Evolutionary conservation across 2,888 invertebrate species (phyloP), one percentile per base, ranked within the genome.

Genomic region (Thymelicus sylvestris): DNA sequence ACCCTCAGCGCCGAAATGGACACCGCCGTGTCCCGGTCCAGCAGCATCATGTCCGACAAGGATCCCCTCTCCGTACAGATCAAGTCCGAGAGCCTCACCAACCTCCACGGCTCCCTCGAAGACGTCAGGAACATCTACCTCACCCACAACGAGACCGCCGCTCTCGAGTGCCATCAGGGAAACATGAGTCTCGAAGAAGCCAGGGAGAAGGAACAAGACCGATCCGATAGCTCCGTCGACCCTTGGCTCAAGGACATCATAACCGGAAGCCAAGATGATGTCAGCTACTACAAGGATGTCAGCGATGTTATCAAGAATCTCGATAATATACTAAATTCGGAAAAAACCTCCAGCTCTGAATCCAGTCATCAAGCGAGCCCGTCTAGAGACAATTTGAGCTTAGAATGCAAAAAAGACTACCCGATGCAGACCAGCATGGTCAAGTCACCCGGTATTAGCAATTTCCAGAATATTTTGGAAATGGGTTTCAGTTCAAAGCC

Each of bases 51-150:
- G 87, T 93, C 93, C 4, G 92, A 93, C 65, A 88, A 83, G 75
- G 92, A 93, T 31, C 88, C 88, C 0, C 83, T 92, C 52, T 89
- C 91, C 0, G 75, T 86, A 44, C 92, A 90, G 79, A 83, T 87
- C 65, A 94, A 92, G 76, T 94, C 95, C 0, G 95, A 95, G 50
- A 95, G 95, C 77, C 85, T 95, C 52, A 95, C 94, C 52, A 96
- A 97, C 81, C 89, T 97, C 0, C 96, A 96, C 77, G 97, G 96
- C 0, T 96, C 96, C 0, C 86, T 96, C 6, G 96, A 96, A 72
- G 95, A 95, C 79, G 91, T 95, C 0, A 83, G 91, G 39, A 92
- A 92, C 72, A 92, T 92, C 71, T 92, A 93, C 78, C 89, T 93
- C 73, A 91, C 90, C 8, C 93, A 92, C 77, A 89, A 91, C 72